Conservation (phyloP, 2,888 invertebrate genomes). For the Scaptomyza caliginosa region DNA sequence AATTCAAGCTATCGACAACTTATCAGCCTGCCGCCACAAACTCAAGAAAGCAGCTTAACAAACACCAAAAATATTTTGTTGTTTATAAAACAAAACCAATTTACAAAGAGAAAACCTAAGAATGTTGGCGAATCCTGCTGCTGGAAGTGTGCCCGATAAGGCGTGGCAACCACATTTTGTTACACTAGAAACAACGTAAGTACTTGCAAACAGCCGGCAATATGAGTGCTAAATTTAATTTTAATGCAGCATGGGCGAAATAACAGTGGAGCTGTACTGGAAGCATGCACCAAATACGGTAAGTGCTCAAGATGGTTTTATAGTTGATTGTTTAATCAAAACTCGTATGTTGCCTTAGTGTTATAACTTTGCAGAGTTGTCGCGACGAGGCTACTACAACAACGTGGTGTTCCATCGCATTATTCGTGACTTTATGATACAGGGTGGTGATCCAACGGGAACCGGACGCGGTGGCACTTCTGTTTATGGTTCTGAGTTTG, state of each 20-base stretch:
- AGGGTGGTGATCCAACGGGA: slow-evolving; percentile 98
- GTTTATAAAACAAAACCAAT: neutral
- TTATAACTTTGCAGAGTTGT: slow-evolving; percentile 97
- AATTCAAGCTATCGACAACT: neutral
- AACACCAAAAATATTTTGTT: neutral
- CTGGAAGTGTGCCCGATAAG: slow-evolving; percentile 90
- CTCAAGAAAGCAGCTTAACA: neutral
- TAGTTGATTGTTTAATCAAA: neutral
- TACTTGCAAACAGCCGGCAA: slow-evolving; percentile 33
- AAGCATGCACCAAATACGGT: slow-evolving; percentile 97
- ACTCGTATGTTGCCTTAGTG: slow-evolving; percentile 85
- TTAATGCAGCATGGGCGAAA: slow-evolving; percentile 93
- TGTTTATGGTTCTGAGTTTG: slow-evolving; percentile 97
- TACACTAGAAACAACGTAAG: slow-evolving; percentile 93
- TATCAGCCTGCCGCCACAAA: slow-evolving; percentile 22
- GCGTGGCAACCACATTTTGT: slow-evolving; percentile 95
- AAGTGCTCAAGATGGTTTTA: neutral
- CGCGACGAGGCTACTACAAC: slow-evolving; percentile 97
- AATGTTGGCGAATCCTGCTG: slow-evolving; percentile 57
- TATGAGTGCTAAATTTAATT: neutral
- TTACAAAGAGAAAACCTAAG: neutral
- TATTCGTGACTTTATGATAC: slow-evolving; percentile 96
- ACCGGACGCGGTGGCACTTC: slow-evolving; percentile 98
- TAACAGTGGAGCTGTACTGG: slow-evolving; percentile 98
- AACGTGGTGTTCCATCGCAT: slow-evolving; percentile 98